A percentile compares a stretch with the other conserved stretches of the same genome.
Evolutionary conservation across 2,888 invertebrate genomes (phyloP).

Genomic region (Griposia aprilina): DNA sequence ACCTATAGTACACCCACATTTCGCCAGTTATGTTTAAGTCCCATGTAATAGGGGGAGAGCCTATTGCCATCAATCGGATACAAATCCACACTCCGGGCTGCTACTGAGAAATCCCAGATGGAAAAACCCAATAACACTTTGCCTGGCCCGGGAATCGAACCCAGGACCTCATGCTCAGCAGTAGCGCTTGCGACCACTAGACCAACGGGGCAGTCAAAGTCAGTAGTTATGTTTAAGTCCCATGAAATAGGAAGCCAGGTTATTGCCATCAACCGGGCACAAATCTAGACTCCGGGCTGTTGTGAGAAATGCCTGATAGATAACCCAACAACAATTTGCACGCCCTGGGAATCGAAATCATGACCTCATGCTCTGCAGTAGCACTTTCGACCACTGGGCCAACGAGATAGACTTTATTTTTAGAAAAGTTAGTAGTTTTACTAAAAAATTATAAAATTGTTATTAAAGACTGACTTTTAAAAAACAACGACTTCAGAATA

Average conservation of each 20-base stretch:
- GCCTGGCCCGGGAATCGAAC: background rate
- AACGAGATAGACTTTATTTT: background rate
- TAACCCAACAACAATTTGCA: background rate
- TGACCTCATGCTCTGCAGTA: no score
- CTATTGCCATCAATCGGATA: background rate
- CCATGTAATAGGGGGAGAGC: no score
- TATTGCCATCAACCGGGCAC: background rate
- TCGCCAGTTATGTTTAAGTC: no score
- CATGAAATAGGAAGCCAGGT: no score
- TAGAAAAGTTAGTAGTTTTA: background rate
- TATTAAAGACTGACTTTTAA: background rate
- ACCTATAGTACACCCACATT: no score
- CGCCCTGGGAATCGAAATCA: background rate
- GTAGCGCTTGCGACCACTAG: no score
- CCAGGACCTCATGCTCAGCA: no score
- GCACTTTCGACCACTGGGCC: background rate
- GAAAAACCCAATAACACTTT: background rate
- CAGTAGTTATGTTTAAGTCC: no score
- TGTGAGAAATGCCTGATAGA: background rate
- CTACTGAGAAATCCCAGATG: background rate
- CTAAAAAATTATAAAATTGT: background rate
- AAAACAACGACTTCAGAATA: background rate
- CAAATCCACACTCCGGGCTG: background rate
- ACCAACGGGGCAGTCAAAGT: no score
- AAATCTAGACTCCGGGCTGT: background rate